These are phyloP conservation scores for Andricus quercusramuli DNA, from an alignment of 2,888 invertebrate species.

Conservation along the genomic window DNA sequence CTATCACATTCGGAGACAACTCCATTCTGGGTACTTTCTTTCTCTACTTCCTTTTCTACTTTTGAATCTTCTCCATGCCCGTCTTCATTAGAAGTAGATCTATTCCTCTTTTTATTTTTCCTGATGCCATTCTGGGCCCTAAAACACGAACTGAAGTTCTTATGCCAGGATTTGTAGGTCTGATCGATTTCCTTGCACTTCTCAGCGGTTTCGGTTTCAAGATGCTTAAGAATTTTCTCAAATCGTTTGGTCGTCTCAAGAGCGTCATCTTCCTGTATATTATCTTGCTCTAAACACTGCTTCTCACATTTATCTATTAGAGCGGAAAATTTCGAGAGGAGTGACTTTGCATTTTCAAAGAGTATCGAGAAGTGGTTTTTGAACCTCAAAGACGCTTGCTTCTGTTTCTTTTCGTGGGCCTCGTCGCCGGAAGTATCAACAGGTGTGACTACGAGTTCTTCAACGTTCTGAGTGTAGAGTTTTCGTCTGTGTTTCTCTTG, in stretches of 20 bases:
- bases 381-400: constrained; percentile 7
- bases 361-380: neutral
- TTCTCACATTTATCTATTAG: constrained; percentile 45
- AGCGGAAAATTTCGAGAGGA: constrained; percentile 22
- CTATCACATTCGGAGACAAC: constrained; percentile 67
- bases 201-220: constrained; percentile 46
- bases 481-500: constrained; percentile 44
- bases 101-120: neutral
- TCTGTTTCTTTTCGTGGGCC: neutral
- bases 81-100: neutral
- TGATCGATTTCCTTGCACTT: constrained; percentile 55
- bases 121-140: neutral
- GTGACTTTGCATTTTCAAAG: neutral
- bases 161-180: constrained; percentile 59
- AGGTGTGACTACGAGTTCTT: neutral
- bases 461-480: constrained; percentile 44
- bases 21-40: neutral
- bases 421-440: neutral
- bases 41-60: neutral
- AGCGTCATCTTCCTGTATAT: constrained; percentile 50
- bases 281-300: constrained; percentile 52
- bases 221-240: constrained; percentile 50
- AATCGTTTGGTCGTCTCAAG: constrained; percentile 52
- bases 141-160: constrained; percentile 41
- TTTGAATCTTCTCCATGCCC: neutral